Evolutionary conservation across 2,113 vertebrate genomes (phyloP).

Genomic region (Charadrius vociferus): DNA sequence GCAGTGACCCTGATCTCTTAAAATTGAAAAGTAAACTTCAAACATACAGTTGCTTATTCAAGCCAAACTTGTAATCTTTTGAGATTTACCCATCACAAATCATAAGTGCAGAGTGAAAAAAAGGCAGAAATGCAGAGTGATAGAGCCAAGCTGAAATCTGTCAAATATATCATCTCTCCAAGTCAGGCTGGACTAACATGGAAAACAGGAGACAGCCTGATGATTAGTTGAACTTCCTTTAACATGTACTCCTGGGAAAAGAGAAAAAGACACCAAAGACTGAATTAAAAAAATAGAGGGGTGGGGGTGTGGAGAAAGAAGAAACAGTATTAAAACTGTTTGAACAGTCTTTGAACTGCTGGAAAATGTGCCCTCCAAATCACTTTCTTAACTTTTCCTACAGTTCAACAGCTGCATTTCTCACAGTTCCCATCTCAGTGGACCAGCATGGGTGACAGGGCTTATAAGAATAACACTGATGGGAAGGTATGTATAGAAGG

Average conservation of each 20-base stretch:
- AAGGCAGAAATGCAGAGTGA: not conserved
- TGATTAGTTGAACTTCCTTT: not conserved
- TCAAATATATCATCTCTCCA: not conserved
- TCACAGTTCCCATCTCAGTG: not conserved
- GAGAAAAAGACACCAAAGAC: not conserved
- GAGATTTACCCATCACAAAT: not conserved
- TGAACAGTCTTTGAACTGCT: conserved; percentile 1
- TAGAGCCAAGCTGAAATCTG: not conserved
- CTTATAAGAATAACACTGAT: not conserved
- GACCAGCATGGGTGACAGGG: not conserved
- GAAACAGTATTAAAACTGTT: not conserved
- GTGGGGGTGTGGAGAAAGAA: not conserved
- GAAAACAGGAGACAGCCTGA: not conserved
- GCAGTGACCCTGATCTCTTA: not conserved
- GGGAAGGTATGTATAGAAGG: not conserved
- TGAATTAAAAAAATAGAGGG: not conserved
- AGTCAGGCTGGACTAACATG: not conserved
- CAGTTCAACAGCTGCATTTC: not conserved
- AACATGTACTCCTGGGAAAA: not conserved
- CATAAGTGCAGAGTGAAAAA: not conserved
- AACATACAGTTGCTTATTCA: not conserved
- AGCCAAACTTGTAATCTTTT: not conserved
- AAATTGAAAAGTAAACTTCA: not conserved
- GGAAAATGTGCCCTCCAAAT: not conserved
- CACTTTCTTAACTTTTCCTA: not conserved